These are phyloP conservation scores for Calcarius lapponicus DNA, from an alignment of 2,797 vertebrate species.

Conservation along the genomic window DNA sequence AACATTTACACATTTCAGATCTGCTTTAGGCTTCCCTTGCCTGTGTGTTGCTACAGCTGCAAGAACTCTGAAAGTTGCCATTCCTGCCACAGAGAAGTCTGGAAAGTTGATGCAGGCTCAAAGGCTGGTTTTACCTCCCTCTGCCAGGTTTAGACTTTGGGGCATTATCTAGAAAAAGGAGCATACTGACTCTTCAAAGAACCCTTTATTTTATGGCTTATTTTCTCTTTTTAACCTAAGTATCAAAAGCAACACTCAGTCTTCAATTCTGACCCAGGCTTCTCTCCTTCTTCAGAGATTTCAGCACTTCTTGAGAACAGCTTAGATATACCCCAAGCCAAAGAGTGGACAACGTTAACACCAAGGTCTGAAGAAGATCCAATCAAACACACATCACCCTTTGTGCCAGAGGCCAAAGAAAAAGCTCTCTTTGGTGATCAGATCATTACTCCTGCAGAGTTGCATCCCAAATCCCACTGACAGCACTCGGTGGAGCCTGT, in stretches of 20 bases:
- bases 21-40: background rate
- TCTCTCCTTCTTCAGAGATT: background rate
- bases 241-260: background rate
- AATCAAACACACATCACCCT: background rate
- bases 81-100: background rate
- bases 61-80: background rate
- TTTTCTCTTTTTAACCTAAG: background rate
- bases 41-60: background rate
- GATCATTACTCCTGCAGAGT: background rate
- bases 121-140: background rate
- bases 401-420: background rate
- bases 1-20: background rate
- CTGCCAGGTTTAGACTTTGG: background rate
- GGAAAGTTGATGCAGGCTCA: background rate
- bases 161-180: background rate
- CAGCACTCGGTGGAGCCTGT: background rate
- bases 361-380: background rate
- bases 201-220: background rate
- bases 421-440: background rate
- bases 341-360: fast-evolving
- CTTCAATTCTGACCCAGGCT: background rate
- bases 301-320: background rate
- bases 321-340: background rate
- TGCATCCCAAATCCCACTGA: background rate
- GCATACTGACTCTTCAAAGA: background rate